These are phyloP conservation scores for Clarias fuscus DNA, from an alignment of 2,797 vertebrate species.

Conservation along the genomic window DNA sequence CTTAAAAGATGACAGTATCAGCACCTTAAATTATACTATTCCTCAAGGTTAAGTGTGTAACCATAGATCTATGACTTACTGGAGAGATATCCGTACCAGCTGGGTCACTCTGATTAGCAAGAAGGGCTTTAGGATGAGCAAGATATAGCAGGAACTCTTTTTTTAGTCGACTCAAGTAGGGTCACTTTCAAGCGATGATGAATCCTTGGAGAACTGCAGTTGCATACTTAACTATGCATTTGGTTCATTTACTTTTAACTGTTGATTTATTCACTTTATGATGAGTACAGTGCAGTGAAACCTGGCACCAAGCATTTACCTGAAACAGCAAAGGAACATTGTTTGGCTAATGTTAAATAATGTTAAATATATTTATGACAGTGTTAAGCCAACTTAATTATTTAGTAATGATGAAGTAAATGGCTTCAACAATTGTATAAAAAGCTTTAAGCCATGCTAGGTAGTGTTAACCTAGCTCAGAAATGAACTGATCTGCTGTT, in stretches of 20 bases:
- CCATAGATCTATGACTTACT: background rate
- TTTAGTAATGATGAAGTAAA: background rate
- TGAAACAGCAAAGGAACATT: background rate
- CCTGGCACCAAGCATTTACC: background rate
- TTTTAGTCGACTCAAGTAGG: background rate
- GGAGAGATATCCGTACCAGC: background rate
- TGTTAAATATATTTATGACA: background rate
- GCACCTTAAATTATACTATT: background rate
- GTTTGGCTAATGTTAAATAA: background rate
- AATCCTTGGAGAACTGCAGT: background rate
- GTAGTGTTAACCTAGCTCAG: background rate
- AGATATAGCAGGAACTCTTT: background rate
- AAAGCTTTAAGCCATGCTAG: background rate
- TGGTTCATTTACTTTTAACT: background rate
- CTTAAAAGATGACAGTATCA: background rate
- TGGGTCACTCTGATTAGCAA: background rate
- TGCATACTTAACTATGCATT: background rate
- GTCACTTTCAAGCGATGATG: background rate
- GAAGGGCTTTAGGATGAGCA: background rate
- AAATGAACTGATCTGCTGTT: background rate
- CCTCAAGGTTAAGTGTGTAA: background rate
- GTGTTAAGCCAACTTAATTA: background rate
- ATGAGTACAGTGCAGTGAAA: background rate
- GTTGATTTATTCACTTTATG: background rate
- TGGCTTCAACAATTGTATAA: background rate